Evolutionary conservation across 23 tunicate genomes (phyloP), one percentile per base, ranked within the genome.

Genomic region (Halocynthia roretzi): DNA sequence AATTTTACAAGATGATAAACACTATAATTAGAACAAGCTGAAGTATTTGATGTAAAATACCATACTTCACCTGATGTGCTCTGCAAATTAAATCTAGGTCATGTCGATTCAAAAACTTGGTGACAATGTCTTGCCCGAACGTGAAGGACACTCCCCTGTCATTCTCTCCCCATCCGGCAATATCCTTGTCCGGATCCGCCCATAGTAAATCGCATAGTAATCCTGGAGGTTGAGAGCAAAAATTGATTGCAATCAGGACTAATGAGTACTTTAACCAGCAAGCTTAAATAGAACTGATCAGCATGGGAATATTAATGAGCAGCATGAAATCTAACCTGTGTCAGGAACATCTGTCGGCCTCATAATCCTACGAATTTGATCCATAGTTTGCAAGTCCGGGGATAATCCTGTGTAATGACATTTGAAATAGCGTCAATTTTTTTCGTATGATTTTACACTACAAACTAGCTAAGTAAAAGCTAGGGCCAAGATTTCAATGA

Each of bases 151-250:
- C 99, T 4, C 99, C 99, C 8, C 99, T 83, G 68, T 96, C 99
- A 71, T 96, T 96, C 76, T 96, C 99, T 21, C 88, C 96, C 99
- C 99, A 96, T 10, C 99, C 99, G 5, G 70, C 70, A 22, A 96
- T 92, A 63, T 96, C 99, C 71, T 96, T 96, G 84, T 96, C 99
- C 19, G 99, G 99, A 76, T 96, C 99, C 61, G 99, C 99, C 99
- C 99, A 96, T 21, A 96, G 80, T 31, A 96, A 58, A 66, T 96
- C 99, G 67, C 99, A 96, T 18, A 96, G 70, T 14, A 96, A 71
- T 8, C 98, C 96, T 89, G 44, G 2, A 14, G n/a, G 44, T 31
- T 31, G 1, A 2, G 44, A 31, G 2, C n/a, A 31, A 31, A 31
- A 31, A 31, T 31, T 31, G 44, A 31, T 31, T 31, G 44, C 44